Conservation (phyloP, 2,888 invertebrate genomes). For the Coelogynopora nodosa region DNA sequence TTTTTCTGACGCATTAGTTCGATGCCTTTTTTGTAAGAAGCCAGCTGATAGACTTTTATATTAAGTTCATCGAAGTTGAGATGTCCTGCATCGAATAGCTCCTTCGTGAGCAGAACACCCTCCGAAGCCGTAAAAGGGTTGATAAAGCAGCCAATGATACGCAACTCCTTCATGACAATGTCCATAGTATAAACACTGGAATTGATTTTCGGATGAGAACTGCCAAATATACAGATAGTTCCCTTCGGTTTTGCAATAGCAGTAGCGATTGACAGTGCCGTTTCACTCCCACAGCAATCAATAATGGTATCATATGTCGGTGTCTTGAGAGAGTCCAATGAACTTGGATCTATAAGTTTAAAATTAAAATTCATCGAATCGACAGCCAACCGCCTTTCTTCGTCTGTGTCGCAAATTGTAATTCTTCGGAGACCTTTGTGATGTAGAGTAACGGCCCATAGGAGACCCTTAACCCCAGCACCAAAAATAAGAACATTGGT, state of each 20-base stretch:
- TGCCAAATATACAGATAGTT: neutral
- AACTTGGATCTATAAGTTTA: neutral
- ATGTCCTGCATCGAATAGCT: neutral
- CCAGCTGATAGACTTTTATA: neutral
- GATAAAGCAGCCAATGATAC: neutral
- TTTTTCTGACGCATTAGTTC: neutral
- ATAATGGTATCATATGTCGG: conserved; percentile 2
- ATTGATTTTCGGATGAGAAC: neutral
- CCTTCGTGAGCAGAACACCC: neutral
- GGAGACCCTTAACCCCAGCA: conserved; percentile 43
- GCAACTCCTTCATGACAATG: neutral
- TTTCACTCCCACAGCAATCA: neutral
- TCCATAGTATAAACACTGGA: neutral
- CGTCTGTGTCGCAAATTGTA: conserved; percentile 24
- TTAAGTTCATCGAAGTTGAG: conserved; percentile 9
- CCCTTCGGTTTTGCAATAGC: neutral
- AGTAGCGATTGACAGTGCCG: neutral
- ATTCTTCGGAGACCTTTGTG: conserved; percentile 34
- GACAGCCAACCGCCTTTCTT: neutral
- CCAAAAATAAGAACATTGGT: conserved; percentile 38
- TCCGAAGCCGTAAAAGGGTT: neutral
- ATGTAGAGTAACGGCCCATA: conserved; percentile 42
- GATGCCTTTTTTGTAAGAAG: neutral
- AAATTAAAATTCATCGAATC: conserved; percentile 2
- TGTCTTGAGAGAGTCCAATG: neutral